Evolutionary conservation across 2,797 vertebrate genomes (phyloP).

Genomic region (Amniataba percoides): DNA sequence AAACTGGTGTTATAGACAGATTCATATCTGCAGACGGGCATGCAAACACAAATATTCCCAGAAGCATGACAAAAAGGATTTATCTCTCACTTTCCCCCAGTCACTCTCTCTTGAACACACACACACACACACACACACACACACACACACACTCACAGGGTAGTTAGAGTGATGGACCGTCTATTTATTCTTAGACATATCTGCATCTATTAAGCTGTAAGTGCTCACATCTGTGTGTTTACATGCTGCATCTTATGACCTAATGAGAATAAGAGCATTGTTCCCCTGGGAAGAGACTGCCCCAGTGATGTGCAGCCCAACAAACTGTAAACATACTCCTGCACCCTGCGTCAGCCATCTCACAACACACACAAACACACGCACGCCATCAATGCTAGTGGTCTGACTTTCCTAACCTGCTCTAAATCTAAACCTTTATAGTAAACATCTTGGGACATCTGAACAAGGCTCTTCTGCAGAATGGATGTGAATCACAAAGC

Average conservation of each 20-base stretch:
- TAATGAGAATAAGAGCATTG: conserved; percentile 80
- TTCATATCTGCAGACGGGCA: neutral
- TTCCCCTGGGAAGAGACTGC: conserved; percentile 76
- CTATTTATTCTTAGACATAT: conserved; percentile 78
- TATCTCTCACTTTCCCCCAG: conserved; percentile 38
- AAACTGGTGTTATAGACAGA: neutral
- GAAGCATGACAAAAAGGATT: conserved; percentile 26
- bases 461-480: conserved; percentile 79
- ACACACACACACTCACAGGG: conserved; percentile 34
- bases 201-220: conserved; percentile 71
- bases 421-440: conserved; percentile 86
- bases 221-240: conserved; percentile 83
- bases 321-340: conserved; percentile 82
- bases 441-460: conserved; percentile 85
- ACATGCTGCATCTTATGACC: conserved; percentile 74
- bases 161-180: conserved; percentile 67
- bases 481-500: conserved; percentile 83
- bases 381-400: conserved; percentile 58
- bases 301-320: conserved; percentile 68
- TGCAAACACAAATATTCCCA: conserved; percentile 38
- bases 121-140: conserved; percentile 35
- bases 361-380: conserved; percentile 63
- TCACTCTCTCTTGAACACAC: conserved; percentile 47
- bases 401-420: conserved; percentile 81
- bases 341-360: conserved; percentile 58